Evolutionary conservation across 1,140 invertebrate genomes (phyloP).

Genomic region (Trichogramma pretiosum): DNA sequence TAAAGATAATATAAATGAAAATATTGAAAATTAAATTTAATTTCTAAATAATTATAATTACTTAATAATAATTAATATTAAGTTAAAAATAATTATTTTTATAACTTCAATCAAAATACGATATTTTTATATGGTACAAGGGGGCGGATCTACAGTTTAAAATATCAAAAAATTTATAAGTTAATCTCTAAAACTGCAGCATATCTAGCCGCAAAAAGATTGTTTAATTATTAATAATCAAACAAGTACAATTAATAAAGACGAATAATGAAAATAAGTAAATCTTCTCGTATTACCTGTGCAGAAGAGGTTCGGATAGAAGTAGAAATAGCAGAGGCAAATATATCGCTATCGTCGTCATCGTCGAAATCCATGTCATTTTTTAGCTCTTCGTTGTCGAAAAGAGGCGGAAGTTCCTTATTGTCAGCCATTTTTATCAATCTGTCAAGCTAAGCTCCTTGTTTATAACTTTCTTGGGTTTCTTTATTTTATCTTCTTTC

Average conservation of each 20-base stretch:
- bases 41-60: neutral
- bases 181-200: neutral
- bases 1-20: conserved; percentile 1
- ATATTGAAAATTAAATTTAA: conserved; percentile 7
- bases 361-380: conserved; percentile 53
- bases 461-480: neutral
- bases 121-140: too few relatives aligned
- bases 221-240: neutral
- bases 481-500: too few relatives aligned
- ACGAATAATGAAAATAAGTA: neutral
- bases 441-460: conserved; percentile 29
- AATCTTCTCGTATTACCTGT: conserved; percentile 50
- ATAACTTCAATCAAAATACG: too few relatives aligned
- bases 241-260: conserved; percentile 1
- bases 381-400: conserved; percentile 58
- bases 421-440: conserved; percentile 55
- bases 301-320: too few relatives aligned
- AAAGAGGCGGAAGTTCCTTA: conserved; percentile 57
- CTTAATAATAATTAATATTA: neutral
- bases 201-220: neutral
- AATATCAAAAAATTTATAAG: neutral
- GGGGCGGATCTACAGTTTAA: conserved; percentile 1
- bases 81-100: too few relatives aligned
- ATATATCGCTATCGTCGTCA: conserved; percentile 70
- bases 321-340: conserved; percentile 67